Conservation (phyloP, 2,888 invertebrate species). For the Meloe dianella region DNA sequence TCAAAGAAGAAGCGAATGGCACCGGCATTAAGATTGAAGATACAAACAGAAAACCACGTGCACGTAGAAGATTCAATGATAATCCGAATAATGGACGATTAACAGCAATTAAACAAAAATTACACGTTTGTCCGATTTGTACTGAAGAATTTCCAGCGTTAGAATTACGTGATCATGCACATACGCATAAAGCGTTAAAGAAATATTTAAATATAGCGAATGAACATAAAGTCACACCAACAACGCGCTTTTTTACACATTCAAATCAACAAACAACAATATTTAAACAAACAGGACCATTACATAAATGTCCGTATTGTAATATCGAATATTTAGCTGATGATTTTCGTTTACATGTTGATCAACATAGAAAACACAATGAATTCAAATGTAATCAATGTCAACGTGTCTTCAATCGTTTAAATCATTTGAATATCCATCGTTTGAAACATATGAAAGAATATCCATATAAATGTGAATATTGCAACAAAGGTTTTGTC, state of each 20-base stretch:
- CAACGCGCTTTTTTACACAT: slow-evolving; percentile 31
- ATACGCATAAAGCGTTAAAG: slow-evolving; percentile 47
- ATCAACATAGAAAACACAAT: slow-evolving; percentile 43
- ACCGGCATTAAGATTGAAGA: slow-evolving; percentile 2
- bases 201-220: slow-evolving; percentile 44
- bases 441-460: slow-evolving; percentile 49
- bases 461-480: slow-evolving; percentile 48
- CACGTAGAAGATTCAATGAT: not conserved
- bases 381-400: slow-evolving; percentile 49
- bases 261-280: slow-evolving; percentile 28
- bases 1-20: slow-evolving; percentile 6
- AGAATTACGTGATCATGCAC: slow-evolving; percentile 45
- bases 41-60: not conserved
- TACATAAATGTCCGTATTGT: slow-evolving; percentile 48
- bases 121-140: slow-evolving; percentile 49
- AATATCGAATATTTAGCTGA: slow-evolving; percentile 38
- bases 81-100: slow-evolving; percentile 12
- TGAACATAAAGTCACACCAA: slow-evolving; percentile 36
- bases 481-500: slow-evolving; percentile 51
- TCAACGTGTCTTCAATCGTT: slow-evolving; percentile 46
- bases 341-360: slow-evolving; percentile 43
- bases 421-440: slow-evolving; percentile 50
- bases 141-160: slow-evolving; percentile 44
- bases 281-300: slow-evolving; percentile 38
- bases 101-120: not conserved